Percentiles rank a stretch among this genome's conserved stretches.
Conservation (phyloP, 2,113 vertebrate genomes). For the Okapia johnstoni region DNA sequence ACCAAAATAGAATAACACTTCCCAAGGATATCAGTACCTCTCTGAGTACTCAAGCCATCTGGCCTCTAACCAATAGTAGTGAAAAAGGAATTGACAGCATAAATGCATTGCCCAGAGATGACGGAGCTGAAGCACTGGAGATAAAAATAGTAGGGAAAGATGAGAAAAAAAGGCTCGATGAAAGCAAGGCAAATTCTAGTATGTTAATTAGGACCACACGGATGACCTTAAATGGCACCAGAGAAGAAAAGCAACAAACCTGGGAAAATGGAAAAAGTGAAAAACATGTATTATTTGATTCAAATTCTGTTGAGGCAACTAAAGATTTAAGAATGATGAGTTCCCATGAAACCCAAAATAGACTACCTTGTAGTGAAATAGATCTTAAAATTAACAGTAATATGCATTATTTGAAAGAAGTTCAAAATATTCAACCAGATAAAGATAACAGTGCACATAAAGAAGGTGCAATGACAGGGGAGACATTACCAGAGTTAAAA, state of each 20-base stretch:
- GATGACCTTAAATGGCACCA: not conserved
- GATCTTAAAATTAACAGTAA: conserved; percentile 17
- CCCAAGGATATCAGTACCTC: conserved; percentile 27
- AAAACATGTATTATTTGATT: not conserved
- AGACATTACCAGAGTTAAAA: conserved; percentile 44
- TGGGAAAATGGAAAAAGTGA: not conserved
- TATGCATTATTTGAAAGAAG: not conserved
- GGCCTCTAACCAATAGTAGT: not conserved
- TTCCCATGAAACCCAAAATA: conserved; percentile 22
- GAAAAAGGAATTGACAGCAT: not conserved
- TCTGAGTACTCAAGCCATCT: not conserved
- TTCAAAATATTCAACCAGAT: conserved; percentile 26
- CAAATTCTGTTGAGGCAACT: not conserved
- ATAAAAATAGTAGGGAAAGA: conserved; percentile 21
- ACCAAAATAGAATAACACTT: conserved; percentile 17
- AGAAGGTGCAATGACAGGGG: not conserved
- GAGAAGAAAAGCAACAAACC: not conserved
- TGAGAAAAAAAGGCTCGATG: not conserved
- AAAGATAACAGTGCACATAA: not conserved
- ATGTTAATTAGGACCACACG: not conserved
- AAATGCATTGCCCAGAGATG: not conserved
- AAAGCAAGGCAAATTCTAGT: not conserved
- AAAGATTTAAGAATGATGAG: not conserved
- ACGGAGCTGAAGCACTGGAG: not conserved
- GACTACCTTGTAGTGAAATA: not conserved